These are phyloP conservation scores for Chrysochloris asiatica DNA, from an alignment of 2,113 vertebrate species.

Conservation along the genomic window DNA sequence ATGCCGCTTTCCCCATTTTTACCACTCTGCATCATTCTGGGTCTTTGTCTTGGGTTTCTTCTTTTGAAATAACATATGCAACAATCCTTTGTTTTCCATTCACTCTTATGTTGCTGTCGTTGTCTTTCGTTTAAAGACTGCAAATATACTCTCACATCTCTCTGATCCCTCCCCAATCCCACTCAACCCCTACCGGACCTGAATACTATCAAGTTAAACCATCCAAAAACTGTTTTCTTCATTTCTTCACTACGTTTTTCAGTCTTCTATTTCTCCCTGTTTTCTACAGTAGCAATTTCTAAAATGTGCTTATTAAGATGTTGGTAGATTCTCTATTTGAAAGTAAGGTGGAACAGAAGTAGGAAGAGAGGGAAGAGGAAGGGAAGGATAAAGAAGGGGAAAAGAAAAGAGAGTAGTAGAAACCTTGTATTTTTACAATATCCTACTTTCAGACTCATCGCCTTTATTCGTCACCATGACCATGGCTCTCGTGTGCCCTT, in stretches of 20 bases:
- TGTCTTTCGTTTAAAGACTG: not conserved
- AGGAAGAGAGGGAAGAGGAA: not conserved
- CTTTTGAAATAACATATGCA: not conserved
- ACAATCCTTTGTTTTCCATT: not conserved
- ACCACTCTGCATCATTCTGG: not conserved
- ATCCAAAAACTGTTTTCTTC: not conserved
- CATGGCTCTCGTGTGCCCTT: not conserved
- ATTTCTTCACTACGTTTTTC: not conserved
- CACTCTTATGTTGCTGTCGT: not conserved
- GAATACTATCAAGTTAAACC: not conserved
- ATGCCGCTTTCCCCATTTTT: not conserved
- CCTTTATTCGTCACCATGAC: not conserved
- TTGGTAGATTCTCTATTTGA: not conserved
- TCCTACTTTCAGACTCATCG: too few relatives aligned
- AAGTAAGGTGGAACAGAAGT: not conserved
- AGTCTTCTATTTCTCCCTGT: slow-evolving; percentile 6
- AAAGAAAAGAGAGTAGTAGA: not conserved
- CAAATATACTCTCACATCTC: not conserved
- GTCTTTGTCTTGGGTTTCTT: not conserved
- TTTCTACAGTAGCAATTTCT: not conserved
- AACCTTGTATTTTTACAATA: not conserved
- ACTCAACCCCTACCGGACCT: not conserved
- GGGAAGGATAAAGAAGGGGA: not conserved
- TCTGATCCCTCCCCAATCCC: not conserved
- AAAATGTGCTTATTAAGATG: not conserved